Evolutionary conservation across 2,113 vertebrate species (phyloP), one percentile per base, ranked within the genome.

Genomic region (Lophotis ruficrista): DNA sequence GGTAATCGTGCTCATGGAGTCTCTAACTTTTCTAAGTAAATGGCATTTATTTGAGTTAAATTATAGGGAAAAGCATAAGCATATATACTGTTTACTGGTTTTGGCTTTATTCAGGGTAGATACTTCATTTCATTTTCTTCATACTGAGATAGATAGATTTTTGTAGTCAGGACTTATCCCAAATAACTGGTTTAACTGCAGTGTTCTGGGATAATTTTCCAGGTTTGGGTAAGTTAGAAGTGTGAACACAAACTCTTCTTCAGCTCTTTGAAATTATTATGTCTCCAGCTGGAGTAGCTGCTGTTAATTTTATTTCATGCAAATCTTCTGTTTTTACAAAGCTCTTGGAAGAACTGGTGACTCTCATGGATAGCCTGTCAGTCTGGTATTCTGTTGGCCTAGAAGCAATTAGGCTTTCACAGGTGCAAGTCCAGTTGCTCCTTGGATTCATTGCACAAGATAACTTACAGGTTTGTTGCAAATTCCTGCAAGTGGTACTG

Each of bases 371-470:
- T 85, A 98, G 98, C 61, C 98, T 99, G 70, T 99, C 99, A 97
- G 98, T 99, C 72, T 99, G 99, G 99, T 99, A 99, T 96, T 97
- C 98, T 45, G 91, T 98, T n/a, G 99, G 98, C 48, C 93, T 97
- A 37, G 98, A 99, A 81, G 99, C 98, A 96, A 95, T 97, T 78
- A 98, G 98, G 90, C 98, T 99, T 57, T 99, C 99, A n/a, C 99
- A 99, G 88, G 98, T 99, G 19, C 99, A 99, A 78, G 98, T 99
- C 50, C 98, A 99, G 54, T 95, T 99, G 89, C 98, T 99, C 83
- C 98, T 99, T 51, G 99, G 99, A 35, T 99, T 99, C 98, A 99
- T 99, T 98, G 99, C 98, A 33, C 99, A 98, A 91, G 98, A 99
- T 64, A 98, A 99, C 88, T 97, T 99, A n/a, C 98, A 99, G 98